Evolutionary conservation across 2,797 vertebrate species (phyloP).

Genomic region (Falco biarmicus): DNA sequence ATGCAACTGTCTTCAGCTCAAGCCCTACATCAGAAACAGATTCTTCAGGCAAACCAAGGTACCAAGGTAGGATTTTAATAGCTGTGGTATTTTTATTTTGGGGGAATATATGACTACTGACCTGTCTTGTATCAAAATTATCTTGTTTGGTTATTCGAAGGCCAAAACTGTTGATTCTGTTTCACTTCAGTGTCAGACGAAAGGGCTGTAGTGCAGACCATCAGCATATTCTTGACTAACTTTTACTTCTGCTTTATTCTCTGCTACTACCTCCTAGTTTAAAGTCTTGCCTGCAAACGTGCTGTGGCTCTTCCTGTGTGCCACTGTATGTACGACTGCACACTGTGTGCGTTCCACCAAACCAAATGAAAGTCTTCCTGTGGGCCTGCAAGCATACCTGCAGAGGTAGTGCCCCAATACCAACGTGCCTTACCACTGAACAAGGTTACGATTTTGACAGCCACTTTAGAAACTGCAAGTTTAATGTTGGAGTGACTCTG

Average conservation of each 20-base stretch:
- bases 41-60: conserved; percentile 89
- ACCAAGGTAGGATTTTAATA: conserved; percentile 81
- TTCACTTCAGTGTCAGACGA: background rate
- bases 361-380: background rate
- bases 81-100: background rate
- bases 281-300: background rate
- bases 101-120: background rate
- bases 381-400: background rate
- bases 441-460: background rate
- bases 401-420: background rate
- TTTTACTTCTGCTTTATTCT: background rate
- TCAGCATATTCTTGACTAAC: background rate
- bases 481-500: background rate
- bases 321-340: background rate
- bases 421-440: background rate
- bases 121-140: background rate
- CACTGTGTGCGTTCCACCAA: background rate
- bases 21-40: conserved; percentile 90
- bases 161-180: background rate
- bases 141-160: background rate
- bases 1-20: conserved; percentile 88
- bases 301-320: background rate
- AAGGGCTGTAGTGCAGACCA: background rate
- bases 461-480: background rate
- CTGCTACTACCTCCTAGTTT: background rate